A percentile compares a stretch with the other conserved stretches of the same genome.
Evolutionary conservation across 2,888 invertebrate species (phyloP).

Genomic region (Chrysotoxum bicinctum): DNA sequence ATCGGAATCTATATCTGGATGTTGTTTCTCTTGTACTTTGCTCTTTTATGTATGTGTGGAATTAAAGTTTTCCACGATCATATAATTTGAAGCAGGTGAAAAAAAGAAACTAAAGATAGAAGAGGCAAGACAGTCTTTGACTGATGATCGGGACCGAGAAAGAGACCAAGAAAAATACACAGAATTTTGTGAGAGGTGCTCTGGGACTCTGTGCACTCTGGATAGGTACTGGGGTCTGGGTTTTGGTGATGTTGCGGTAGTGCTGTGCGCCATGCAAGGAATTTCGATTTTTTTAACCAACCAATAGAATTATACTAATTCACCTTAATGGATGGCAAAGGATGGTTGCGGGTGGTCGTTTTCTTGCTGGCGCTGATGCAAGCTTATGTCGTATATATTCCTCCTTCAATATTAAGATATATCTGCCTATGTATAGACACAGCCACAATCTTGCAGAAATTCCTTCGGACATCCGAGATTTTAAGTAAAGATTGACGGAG

Average conservation of each 20-base stretch:
- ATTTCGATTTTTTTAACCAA: constrained; percentile 62
- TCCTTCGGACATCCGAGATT: constrained; percentile 62
- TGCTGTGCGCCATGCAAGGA: constrained; percentile 48
- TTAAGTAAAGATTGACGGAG: constrained; percentile 10
- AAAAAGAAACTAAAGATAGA: constrained; percentile 36
- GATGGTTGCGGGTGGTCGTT: constrained; percentile 72
- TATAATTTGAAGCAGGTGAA: constrained; percentile 63
- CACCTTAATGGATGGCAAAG: constrained; percentile 70
- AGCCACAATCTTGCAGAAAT: constrained; percentile 42
- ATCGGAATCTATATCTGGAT: constrained; percentile 40
- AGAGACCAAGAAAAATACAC: constrained; percentile 8
- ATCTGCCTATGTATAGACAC: not conserved
- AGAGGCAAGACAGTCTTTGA: constrained; percentile 17
- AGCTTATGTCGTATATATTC: constrained; percentile 41
- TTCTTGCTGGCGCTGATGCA: constrained; percentile 54
- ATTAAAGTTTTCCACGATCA: constrained; percentile 40
- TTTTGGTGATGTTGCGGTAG: constrained; percentile 5
- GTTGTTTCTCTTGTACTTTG: constrained; percentile 52
- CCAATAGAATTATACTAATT: constrained; percentile 73
- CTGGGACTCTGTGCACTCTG: not conserved
- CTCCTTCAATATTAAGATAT: constrained; percentile 3
- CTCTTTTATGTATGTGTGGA: constrained; percentile 28
- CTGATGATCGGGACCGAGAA: constrained; percentile 2
- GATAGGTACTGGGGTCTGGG: not conserved
- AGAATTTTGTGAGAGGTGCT: constrained; percentile 17